Percentiles rank a stretch among this genome's conserved stretches.
Conservation (phyloP, 2,888 invertebrate genomes). For the Acleris sparsana region DNA sequence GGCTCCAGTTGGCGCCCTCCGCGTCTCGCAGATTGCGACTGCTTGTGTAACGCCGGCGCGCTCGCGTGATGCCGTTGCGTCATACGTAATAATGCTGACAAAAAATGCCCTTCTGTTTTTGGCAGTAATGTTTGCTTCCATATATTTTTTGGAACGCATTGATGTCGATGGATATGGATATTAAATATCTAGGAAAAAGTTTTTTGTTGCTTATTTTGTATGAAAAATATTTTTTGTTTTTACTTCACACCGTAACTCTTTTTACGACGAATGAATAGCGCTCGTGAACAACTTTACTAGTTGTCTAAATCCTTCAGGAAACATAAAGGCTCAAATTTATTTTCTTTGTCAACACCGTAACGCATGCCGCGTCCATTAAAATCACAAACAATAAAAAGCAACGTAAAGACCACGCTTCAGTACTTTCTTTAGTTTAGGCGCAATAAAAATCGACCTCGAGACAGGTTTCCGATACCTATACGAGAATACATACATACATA, state of each 20-base stretch:
- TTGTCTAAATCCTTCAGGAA: conserved; percentile 24
- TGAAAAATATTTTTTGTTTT: neutral
- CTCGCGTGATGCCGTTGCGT: conserved; percentile 57
- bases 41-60: conserved; percentile 39
- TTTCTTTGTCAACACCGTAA: conserved; percentile 17
- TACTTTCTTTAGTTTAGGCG: conserved; percentile 38
- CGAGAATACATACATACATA: no score
- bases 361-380: conserved; percentile 40
- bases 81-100: conserved; percentile 46
- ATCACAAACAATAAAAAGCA: conserved; percentile 43
- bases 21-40: conserved; percentile 43
- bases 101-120: conserved; percentile 30
- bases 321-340: conserved; percentile 27
- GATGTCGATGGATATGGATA: neutral
- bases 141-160: neutral
- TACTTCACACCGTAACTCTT: conserved; percentile 16
- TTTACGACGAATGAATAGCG: conserved; percentile 27
- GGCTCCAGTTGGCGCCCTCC: conserved; percentile 53
- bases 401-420: conserved; percentile 42
- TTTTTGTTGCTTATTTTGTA: no score
- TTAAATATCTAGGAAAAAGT: no score
- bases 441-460: conserved; percentile 48
- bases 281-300: conserved; percentile 28
- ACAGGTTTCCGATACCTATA: conserved; percentile 25
- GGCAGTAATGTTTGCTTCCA: conserved; percentile 14